A percentile compares a stretch with the other conserved stretches of the same genome.
These are phyloP conservation scores for Rhagophthalmus giganteus DNA, from an alignment of 2,888 invertebrate species.

Conservation along the genomic window DNA sequence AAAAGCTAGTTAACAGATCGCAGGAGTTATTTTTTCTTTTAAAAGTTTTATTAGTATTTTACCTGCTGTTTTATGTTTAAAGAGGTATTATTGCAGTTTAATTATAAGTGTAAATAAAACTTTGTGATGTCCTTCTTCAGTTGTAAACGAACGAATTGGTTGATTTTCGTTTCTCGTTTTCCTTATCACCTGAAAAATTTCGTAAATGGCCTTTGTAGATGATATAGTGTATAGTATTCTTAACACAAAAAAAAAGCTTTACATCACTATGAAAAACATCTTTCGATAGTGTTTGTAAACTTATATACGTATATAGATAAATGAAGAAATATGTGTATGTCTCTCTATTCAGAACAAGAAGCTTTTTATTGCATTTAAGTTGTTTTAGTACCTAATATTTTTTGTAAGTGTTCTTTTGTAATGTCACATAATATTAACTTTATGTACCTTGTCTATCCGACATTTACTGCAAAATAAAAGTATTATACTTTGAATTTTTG, in stretches of 20 bases:
- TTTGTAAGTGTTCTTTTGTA: constrained; percentile 29
- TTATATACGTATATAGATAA: constrained; percentile 26
- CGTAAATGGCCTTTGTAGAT: constrained; percentile 26
- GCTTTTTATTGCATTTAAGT: constrained; percentile 26
- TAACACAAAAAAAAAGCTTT: constrained; percentile 19
- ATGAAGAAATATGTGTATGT: constrained; percentile 13
- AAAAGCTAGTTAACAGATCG: constrained; percentile 9
- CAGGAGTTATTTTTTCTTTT: constrained; percentile 11
- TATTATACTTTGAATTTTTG: constrained; percentile 9
- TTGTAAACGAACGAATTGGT: background rate
- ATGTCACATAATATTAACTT: constrained; percentile 32
- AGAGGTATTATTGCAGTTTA: background rate
- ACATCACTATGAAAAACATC: constrained; percentile 6
- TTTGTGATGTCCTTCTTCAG: background rate
- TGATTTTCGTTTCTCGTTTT: constrained; percentile 7
- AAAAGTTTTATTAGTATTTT: constrained; percentile 10
- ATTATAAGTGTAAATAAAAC: background rate
- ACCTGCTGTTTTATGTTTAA: constrained; percentile 4
- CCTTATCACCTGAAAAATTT: constrained; percentile 8
- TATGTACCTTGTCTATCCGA: constrained; percentile 36
- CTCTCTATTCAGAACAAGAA: constrained; percentile 16
- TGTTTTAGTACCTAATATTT: constrained; percentile 34
- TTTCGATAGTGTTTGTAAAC: constrained; percentile 20
- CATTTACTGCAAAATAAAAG: constrained; percentile 34
- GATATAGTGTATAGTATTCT: constrained; percentile 25